Evolutionary conservation across 2,888 invertebrate species (phyloP).

Genomic region (Hemicrepidius hirtus): DNA sequence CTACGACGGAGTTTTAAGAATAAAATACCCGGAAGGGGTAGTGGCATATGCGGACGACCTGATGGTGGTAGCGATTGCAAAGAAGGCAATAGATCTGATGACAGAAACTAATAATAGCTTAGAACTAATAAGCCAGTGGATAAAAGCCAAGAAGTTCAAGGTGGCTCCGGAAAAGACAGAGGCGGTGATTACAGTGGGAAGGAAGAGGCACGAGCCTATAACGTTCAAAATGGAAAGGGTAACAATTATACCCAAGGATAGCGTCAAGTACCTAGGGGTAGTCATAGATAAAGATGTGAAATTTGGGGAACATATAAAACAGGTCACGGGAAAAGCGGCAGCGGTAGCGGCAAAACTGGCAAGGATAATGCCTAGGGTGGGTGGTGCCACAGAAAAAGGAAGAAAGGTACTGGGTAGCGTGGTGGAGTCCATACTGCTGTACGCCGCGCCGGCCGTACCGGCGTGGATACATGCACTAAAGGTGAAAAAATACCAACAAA

Average conservation of each 20-base stretch:
- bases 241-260: not conserved
- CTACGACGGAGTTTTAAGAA: too few relatives aligned
- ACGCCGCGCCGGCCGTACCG: not conserved
- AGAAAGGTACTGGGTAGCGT: not conserved
- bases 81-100: not conserved
- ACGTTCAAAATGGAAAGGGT: not conserved
- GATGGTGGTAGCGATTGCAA: not conserved
- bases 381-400: not conserved
- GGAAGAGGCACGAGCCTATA: not conserved
- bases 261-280: not conserved
- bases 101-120: not conserved
- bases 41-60: too few relatives aligned
- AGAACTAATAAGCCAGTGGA: not conserved
- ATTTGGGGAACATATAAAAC: not conserved
- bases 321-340: not conserved
- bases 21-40: too few relatives aligned
- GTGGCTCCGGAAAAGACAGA: not conserved
- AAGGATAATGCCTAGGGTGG: not conserved
- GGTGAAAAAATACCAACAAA: not conserved
- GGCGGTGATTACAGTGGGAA: not conserved
- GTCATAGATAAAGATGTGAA: not conserved
- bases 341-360: not conserved
- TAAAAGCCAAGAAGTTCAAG: not conserved
- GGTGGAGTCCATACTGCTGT: not conserved
- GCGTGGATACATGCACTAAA: not conserved